Evolutionary conservation across 2,888 invertebrate genomes (phyloP), one percentile per base, ranked within the genome.

Genomic region (Drosophila ustulata): DNA sequence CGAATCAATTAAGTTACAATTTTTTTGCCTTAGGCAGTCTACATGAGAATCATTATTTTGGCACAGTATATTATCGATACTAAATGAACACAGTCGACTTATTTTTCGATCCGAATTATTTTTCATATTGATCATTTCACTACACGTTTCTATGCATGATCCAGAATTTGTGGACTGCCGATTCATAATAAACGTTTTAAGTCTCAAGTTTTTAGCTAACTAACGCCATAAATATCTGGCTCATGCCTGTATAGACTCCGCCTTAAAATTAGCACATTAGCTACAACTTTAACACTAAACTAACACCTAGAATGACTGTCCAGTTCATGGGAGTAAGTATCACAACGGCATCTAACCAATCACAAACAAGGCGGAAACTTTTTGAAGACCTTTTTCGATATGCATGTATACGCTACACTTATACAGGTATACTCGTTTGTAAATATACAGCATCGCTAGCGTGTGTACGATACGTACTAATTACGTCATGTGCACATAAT

Each of bases 231-330:
- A 6, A 30, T 6, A 5, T 7, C 2, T 30, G 5, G 7, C 7
- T 30, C 55, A 71, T 56, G 55, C 47, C 52, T 39, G 50, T 71
- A 56, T 45, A 64, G 74, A 76, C 90, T 89, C 90, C 89, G 89
- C 89, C 90, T 80, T 62, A 46, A 71, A 73, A 81, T 71, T 64
- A 77, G 37, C 75, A 78, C 75, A 61, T 64, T 69, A 39, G 28
- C 32, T 51, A 32, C n/a, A 49, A 26, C 39, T 41, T n/a, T 13
- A 6, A 45, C 50, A n/a, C 45, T 34, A 41, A 57, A 37, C 13
- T 47, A 3, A 47, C 64, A 58, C 53, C 58, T 63, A 64, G 61
- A 81, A 66, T 57, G 57, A 64, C 43, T 47, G 63, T 63, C 49
- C 52, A 37, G 11, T 34, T 11, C 34, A 11, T 34, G 2, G 3